Base-by-base conservation (phyloP, 2,797 vertebrate species). In the Linurgus olivaceus region DNA sequence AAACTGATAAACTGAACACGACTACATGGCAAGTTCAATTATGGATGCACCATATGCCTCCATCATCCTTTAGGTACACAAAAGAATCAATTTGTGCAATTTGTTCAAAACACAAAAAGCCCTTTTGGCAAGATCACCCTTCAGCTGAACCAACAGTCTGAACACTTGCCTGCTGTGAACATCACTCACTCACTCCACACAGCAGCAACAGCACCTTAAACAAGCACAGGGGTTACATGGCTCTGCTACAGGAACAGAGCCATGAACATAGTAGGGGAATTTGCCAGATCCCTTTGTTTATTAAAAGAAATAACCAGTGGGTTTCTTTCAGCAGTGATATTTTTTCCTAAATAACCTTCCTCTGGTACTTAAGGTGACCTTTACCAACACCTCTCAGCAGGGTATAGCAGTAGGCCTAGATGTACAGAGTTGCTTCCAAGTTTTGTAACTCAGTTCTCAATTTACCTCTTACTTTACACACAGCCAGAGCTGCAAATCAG, bases 1-100 rank as follows among this genome's bases (percentile, higher is more conserved):
- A 13, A 96, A 94, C 62, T 57, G 80, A 88, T 51, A 74, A 93
- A 86, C 81, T 84, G 65, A 76, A 13, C 45, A 86, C 90, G 73
- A 91, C 88, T 93, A 58, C 73, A 63, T 21, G 70, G 45, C 48
- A 81, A 92, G 68, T 73, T 93, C 91, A 93, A 94, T 93, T 90
- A 83, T 14, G 29, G 79, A 89, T 78, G 71, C 44, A 73, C 67
- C 76, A 88, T 68, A 94, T 80, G 93, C 77, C 94, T 87, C 86
- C 79, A 86, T 88, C 93, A 76, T 48, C 82, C 78, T 80, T 90
- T 40, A 92, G 73, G 80, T 95, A 85, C 48, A 88, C 42, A 57
- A 76, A 82, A 47, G 13, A 90, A 95, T 84, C 76, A 75, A 88
- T 92, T 77, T 77, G 79, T 90, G 62, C 76, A 83, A 91, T 86